A percentile compares a stretch with the other conserved stretches of the same genome.
phyloP scores from a whole-genome alignment of 2,888 invertebrate genomes.

The Gortyna flavago region DNA sequence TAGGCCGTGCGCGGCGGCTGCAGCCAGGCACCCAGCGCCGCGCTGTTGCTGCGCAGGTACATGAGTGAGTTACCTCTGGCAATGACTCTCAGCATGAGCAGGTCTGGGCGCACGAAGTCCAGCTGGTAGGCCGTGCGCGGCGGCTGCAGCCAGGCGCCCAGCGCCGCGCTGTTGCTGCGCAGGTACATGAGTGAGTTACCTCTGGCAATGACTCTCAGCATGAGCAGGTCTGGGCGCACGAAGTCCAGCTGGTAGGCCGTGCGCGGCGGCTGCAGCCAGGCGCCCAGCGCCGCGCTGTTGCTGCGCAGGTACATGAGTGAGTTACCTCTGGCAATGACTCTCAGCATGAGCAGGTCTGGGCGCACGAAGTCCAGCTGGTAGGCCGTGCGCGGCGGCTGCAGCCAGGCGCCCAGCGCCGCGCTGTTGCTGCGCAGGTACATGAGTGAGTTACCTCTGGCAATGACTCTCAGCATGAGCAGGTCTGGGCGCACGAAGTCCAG shows the following conservation, averaged over 20 bases:
- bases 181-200: slow-evolving; percentile 95
- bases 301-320: slow-evolving; percentile 96
- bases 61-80: slow-evolving; percentile 94
- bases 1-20: slow-evolving; percentile 96
- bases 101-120: slow-evolving; percentile 97
- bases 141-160: slow-evolving; percentile 97
- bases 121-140: slow-evolving; percentile 97
- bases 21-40: slow-evolving; percentile 97
- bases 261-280: slow-evolving; percentile 97
- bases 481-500: slow-evolving; percentile 98
- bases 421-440: slow-evolving; percentile 97
- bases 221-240: slow-evolving; percentile 97
- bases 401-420: slow-evolving; percentile 96
- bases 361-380: slow-evolving; percentile 97
- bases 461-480: slow-evolving; percentile 94
- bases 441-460: slow-evolving; percentile 93
- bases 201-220: slow-evolving; percentile 94
- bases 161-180: slow-evolving; percentile 94
- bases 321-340: slow-evolving; percentile 94
- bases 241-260: slow-evolving; percentile 97
- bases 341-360: slow-evolving; percentile 96
- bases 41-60: slow-evolving; percentile 95
- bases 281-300: slow-evolving; percentile 95
- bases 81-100: slow-evolving; percentile 95
- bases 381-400: slow-evolving; percentile 96